Evolutionary conservation across 2,888 invertebrate species (phyloP).

Genomic region (Julus scanicus): DNA sequence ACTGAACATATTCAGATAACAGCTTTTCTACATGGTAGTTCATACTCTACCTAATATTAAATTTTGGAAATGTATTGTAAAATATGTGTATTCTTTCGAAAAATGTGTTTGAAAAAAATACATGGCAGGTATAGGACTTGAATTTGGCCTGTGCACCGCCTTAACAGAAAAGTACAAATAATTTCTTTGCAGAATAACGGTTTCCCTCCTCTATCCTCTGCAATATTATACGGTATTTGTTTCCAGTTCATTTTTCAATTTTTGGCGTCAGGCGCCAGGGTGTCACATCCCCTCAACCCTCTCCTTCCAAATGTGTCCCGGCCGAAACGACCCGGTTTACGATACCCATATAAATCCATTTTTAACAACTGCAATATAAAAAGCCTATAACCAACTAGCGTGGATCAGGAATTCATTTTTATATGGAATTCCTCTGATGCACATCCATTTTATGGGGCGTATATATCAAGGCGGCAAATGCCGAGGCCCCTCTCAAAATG

Average conservation of each 20-base stretch:
- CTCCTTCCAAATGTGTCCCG: neutral
- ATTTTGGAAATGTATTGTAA: too few species aligned
- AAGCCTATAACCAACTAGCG: constrained; percentile 39
- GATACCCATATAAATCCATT: constrained; percentile 37
- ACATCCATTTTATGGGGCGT: constrained; percentile 39
- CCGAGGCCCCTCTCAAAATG: constrained; percentile 23
- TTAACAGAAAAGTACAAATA: too few species aligned
- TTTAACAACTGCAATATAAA: constrained; percentile 39
- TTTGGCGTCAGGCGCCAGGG: neutral
- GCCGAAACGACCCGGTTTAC: neutral
- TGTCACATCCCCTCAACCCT: neutral
- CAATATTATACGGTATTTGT: too few species aligned
- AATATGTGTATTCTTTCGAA: too few species aligned
- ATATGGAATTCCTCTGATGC: constrained; percentile 42
- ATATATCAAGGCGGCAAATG: constrained; percentile 42
- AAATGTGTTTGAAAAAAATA: too few species aligned
- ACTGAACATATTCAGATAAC: too few species aligned
- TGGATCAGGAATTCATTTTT: constrained; percentile 39
- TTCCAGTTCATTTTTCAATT: neutral
- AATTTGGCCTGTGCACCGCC: too few species aligned
- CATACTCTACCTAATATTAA: too few species aligned
- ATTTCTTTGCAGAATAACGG: too few species aligned
- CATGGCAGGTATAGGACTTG: too few species aligned
- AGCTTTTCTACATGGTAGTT: too few species aligned
- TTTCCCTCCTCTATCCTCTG: too few species aligned